These are phyloP conservation scores for Rhinoptilus africanus DNA, from an alignment of 2,113 vertebrate species.

Conservation along the genomic window DNA sequence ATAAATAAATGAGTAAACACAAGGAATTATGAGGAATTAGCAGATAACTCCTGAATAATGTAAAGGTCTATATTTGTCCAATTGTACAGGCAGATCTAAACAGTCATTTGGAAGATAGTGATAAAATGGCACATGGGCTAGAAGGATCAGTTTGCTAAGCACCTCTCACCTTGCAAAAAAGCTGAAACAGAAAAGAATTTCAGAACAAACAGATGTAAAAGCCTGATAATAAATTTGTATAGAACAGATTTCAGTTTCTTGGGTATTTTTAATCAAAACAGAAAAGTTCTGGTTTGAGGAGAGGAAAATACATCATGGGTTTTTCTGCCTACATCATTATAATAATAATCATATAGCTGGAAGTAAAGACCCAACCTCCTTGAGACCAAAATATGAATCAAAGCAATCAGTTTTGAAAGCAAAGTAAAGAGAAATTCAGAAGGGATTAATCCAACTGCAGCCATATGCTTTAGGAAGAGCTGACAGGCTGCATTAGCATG, in stretches of 20 bases:
- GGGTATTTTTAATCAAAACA: not conserved
- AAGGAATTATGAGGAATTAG: not conserved
- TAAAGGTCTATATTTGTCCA: not conserved
- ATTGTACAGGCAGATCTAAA: not conserved
- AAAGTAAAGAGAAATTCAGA: not conserved
- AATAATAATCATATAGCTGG: not conserved
- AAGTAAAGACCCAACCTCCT: not conserved
- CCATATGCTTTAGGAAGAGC: not conserved
- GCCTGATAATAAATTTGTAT: not conserved
- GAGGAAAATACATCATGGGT: not conserved
- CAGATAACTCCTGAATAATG: not conserved
- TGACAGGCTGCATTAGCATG: not conserved
- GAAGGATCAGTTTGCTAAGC: not conserved
- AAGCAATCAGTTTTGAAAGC: not conserved
- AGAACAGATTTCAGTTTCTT: not conserved
- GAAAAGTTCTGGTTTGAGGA: not conserved
- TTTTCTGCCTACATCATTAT: not conserved
- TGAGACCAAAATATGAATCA: not conserved
- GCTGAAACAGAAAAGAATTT: not conserved
- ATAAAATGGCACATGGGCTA: not conserved
- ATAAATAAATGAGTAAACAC: not conserved
- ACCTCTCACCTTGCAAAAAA: not conserved
- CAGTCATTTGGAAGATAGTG: not conserved
- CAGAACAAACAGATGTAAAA: not conserved
- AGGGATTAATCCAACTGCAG: not conserved